Evolutionary conservation across 92 coral and sea anemone species (phyloP).

Genomic region (Muricea muricata): DNA sequence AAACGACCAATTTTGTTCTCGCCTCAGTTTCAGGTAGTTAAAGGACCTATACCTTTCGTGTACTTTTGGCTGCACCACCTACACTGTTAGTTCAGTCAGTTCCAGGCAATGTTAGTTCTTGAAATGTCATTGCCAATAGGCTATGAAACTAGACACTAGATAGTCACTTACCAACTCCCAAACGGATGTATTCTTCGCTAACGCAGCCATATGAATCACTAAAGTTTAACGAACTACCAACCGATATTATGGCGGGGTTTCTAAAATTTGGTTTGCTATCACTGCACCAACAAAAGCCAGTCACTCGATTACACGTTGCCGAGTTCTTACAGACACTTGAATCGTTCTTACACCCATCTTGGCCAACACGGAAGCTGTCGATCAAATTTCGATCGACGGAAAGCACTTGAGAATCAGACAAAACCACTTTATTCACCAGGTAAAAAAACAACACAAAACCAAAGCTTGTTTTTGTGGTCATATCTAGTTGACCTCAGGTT

Average conservation of each 20-base stretch:
- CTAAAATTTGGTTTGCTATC: not conserved
- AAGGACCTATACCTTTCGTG: too few relatives aligned
- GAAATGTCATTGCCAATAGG: too few relatives aligned
- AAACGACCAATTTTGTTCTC: too few relatives aligned
- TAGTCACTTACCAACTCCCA: not conserved
- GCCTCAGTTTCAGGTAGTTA: too few relatives aligned
- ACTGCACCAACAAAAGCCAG: constrained; percentile 10
- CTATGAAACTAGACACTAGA: too few relatives aligned
- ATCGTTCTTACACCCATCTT: constrained; percentile 10
- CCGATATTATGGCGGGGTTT: not conserved
- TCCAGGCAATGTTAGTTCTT: too few relatives aligned
- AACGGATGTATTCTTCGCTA: not conserved
- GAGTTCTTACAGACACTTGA: not conserved
- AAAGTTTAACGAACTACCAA: not conserved
- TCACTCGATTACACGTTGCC: not conserved
- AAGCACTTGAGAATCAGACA: not conserved
- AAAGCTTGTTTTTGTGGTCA: too few relatives aligned
- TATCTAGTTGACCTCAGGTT: too few relatives aligned
- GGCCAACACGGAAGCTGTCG: constrained; percentile 31
- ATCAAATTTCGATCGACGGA: constrained; percentile 7
- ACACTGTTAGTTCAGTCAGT: too few relatives aligned
- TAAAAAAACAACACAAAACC: not conserved
- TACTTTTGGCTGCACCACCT: too few relatives aligned
- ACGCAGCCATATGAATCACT: not conserved
- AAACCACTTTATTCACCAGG: not conserved